phyloP scores from a whole-genome alignment of 2,113 vertebrate species.

The Loxodonta africana region DNA sequence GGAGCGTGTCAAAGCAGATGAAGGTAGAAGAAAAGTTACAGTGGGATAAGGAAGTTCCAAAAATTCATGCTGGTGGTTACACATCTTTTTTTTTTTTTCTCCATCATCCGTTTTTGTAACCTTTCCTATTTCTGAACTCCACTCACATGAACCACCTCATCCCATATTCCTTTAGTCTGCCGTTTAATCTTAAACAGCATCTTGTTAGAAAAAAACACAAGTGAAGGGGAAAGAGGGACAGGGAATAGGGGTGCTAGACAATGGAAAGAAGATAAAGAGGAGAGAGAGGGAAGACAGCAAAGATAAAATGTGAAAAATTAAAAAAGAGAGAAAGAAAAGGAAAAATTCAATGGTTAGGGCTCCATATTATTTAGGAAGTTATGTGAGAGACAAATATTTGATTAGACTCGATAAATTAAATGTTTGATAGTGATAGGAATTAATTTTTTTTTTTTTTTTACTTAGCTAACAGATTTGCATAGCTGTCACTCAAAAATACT shows the following conservation, averaged over 20 bases:
- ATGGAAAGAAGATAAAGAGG: not conserved
- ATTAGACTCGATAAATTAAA: constrained; percentile 43
- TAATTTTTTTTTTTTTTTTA: not conserved
- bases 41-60: not conserved
- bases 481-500: constrained; percentile 62
- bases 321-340: not conserved
- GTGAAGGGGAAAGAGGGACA: not conserved
- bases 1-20: not conserved
- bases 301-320: not conserved
- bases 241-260: not conserved
- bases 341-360: not conserved
- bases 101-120: not conserved
- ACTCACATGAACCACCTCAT: not conserved
- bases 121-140: not conserved
- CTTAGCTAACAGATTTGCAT: constrained; percentile 47
- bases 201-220: not conserved
- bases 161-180: not conserved
- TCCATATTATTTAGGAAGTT: constrained; percentile 12
- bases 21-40: not conserved
- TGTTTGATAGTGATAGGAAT: not conserved
- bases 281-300: not conserved
- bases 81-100: not conserved
- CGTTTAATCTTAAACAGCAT: not conserved
- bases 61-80: not conserved
- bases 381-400: constrained; percentile 42